Conservation (phyloP, 92 coral and sea anemone genomes). For the Nematostella vectensis region DNA sequence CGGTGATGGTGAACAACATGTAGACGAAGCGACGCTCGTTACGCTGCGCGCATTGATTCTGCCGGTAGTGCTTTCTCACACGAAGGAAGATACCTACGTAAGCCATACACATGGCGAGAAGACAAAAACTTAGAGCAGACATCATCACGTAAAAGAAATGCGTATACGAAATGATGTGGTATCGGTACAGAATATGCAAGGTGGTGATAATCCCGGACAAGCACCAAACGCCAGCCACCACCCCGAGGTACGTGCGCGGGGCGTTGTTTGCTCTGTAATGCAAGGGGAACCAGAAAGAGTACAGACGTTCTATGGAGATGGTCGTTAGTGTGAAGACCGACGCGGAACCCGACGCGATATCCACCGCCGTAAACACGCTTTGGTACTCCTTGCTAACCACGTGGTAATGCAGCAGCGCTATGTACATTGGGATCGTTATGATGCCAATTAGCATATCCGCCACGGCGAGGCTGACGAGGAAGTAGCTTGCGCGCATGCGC, state of each 20-base stretch:
- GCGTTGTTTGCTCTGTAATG: slow-evolving; percentile 21
- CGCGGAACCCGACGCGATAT: slow-evolving; percentile 45
- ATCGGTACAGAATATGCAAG: slow-evolving; percentile 41
- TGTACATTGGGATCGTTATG: slow-evolving; percentile 49
- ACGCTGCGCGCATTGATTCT: slow-evolving; percentile 29
- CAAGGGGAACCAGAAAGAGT: slow-evolving; percentile 36
- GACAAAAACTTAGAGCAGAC: slow-evolving; percentile 33
- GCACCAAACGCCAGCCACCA: slow-evolving; percentile 36
- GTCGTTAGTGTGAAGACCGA: slow-evolving; percentile 47
- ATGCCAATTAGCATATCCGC: slow-evolving; percentile 56
- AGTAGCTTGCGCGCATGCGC: slow-evolving; percentile 59
- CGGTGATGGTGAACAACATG: slow-evolving; percentile 52
- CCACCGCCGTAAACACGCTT: slow-evolving; percentile 40
- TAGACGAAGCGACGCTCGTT: slow-evolving; percentile 47
- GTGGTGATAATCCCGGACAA: slow-evolving; percentile 42
- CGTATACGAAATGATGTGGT: slow-evolving; percentile 28
- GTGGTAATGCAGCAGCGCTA: slow-evolving; percentile 34
- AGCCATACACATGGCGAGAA: slow-evolving; percentile 45
- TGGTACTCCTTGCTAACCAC: slow-evolving; percentile 35
- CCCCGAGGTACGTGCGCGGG: slow-evolving; percentile 9
- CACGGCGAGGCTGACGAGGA: slow-evolving; percentile 45
- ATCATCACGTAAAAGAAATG: slow-evolving; percentile 53
- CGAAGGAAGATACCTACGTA: slow-evolving; percentile 49
- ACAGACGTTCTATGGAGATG: slow-evolving; percentile 42
- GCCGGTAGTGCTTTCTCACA: slow-evolving; percentile 36